Evolutionary conservation across 2,113 vertebrate species (phyloP), one percentile per base, ranked within the genome.

Genomic region (Paratilapia polleni): DNA sequence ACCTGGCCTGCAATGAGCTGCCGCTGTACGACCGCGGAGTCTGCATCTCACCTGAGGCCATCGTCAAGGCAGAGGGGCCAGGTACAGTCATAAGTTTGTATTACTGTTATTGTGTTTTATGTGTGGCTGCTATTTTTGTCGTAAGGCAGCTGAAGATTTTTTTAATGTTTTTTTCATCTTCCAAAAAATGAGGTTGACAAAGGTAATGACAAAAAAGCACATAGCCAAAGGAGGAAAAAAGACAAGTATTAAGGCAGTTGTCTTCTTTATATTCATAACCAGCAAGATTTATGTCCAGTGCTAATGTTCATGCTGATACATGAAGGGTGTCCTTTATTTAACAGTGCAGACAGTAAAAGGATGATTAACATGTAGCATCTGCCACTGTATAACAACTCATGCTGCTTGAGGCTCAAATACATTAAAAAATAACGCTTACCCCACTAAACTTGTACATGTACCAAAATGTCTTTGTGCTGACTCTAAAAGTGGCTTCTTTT

Each of bases 31-130:
- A 99, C 95, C 96, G 98, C 2, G 98, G 97, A 0, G 98, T 99
- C 78, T 99, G 98, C 94, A 99, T 99, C 95, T 97, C 98, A 3
- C 98, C 98, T 0, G 98, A 99, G 93, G 98, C 98, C 81, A 99
- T 99, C 81, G 97, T 99, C 84, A 97, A 97, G 38, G 97, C 97
- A 3, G 97, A 98, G 4, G 97, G 96, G 54, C 93, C 97, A 61
- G 98, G 98, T 98, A 96, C 2, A 1, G 4, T 54, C 14, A 11
- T 36, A n/a, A 1, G 0, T 49, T 80, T 10, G 5, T 49, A 3
- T 22, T 3, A 59, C 17, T 62, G 47, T 10, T 12, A 12, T 24
- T 12, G 14, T 49, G 6, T 8, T 36, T 3, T 36, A 1, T 73
- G 26, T 14, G 17, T 13, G 47, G 47, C 68, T 73, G 47, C 26